phyloP scores from a whole-genome alignment of 2,888 invertebrate species.

The Andrena bicolor region DNA sequence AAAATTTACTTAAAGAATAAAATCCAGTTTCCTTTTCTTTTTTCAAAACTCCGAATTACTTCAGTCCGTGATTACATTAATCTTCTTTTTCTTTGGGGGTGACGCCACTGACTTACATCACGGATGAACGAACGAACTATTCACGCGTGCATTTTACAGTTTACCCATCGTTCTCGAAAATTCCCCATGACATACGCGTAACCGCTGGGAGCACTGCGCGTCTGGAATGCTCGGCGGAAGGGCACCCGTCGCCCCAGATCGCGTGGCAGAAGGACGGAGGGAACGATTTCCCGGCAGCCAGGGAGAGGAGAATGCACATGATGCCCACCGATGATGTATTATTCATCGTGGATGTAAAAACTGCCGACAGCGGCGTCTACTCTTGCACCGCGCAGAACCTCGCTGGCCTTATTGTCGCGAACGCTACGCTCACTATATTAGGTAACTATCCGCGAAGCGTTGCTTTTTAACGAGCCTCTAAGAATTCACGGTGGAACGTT shows the following conservation, averaged over 20 bases:
- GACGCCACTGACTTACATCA: neutral
- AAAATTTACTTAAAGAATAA: no score
- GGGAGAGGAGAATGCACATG: conserved; percentile 96
- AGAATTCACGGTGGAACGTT: neutral
- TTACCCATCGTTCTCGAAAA: conserved; percentile 94
- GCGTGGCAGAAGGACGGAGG: conserved; percentile 97
- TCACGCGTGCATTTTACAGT: conserved; percentile 85
- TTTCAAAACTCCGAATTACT: no score
- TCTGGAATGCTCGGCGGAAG: conserved; percentile 96
- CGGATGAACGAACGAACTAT: neutral
- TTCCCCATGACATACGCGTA: conserved; percentile 93
- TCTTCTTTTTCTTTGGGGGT: no score
- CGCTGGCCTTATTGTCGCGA: conserved; percentile 94
- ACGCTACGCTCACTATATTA: conserved; percentile 93
- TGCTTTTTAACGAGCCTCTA: neutral
- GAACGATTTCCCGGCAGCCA: conserved; percentile 97
- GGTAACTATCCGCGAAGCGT: conserved; percentile 79
- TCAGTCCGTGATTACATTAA: no score
- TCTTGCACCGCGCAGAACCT: conserved; percentile 96
- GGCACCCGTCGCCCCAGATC: conserved; percentile 95
- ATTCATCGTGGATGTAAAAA: conserved; percentile 96
- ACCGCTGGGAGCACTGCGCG: conserved; percentile 94
- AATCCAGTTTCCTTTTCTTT: no score
- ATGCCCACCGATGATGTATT: conserved; percentile 96
- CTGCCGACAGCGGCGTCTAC: conserved; percentile 95